phyloP scores from a whole-genome alignment of 2,888 invertebrate species.

The Sepioteuthis lessoniana region DNA sequence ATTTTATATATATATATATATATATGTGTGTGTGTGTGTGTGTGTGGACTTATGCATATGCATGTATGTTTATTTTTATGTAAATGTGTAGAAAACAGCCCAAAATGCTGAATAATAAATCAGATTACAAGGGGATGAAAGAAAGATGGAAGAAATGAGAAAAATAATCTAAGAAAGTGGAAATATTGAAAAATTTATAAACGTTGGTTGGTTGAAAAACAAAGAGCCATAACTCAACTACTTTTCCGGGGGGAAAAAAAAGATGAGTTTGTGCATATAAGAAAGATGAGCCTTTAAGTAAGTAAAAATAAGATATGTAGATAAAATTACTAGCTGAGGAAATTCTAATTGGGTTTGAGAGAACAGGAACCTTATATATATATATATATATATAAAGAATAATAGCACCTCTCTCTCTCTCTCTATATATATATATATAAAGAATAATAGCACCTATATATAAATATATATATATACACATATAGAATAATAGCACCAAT shows the following conservation, averaged over 20 bases:
- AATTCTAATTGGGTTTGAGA: constrained; percentile 14
- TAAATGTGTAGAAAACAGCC: neutral
- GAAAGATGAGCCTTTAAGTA: constrained; percentile 33
- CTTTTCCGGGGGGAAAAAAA: constrained; percentile 2
- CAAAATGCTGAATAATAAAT: constrained; percentile 12
- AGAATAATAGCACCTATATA: neutral
- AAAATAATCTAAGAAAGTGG: constrained; percentile 33
- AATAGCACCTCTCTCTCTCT: too few relatives aligned
- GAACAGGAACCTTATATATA: neutral
- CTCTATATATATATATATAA: neutral
- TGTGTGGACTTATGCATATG: neutral
- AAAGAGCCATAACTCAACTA: constrained; percentile 33
- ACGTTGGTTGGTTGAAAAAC: constrained; percentile 33
- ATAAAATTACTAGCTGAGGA: constrained; percentile 33
- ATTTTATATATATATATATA: neutral
- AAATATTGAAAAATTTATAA: constrained; percentile 33
- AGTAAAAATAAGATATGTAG: constrained; percentile 33
- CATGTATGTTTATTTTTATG: constrained; percentile 33
- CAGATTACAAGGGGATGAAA: constrained; percentile 16
- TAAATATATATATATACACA: neutral
- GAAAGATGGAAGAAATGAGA: constrained; percentile 10
- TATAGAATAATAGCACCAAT: too few relatives aligned
- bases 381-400: neutral
- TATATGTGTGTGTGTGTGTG: neutral
- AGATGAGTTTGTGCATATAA: neutral